These are phyloP conservation scores for Drosophila varians DNA, from an alignment of 1,140 invertebrate species.

Conservation along the genomic window DNA sequence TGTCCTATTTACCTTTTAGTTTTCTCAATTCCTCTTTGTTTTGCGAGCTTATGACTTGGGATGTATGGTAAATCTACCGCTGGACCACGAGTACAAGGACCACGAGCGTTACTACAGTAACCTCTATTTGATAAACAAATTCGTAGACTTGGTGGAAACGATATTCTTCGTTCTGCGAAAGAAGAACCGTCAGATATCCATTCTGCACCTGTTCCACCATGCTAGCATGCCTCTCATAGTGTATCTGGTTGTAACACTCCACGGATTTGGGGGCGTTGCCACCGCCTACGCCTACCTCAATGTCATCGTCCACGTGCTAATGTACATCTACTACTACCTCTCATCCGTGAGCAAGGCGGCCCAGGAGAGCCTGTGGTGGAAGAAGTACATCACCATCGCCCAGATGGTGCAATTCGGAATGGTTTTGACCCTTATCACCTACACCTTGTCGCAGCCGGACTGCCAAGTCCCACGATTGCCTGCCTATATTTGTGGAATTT, in stretches of 20 bases:
- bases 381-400: background rate
- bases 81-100: slow-evolving; percentile 26
- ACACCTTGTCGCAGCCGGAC: slow-evolving; percentile 3
- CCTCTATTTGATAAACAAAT: slow-evolving; percentile 46
- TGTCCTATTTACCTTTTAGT: background rate
- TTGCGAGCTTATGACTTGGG: slow-evolving; percentile 6
- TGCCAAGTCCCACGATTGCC: background rate
- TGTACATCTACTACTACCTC: background rate
- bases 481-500: background rate
- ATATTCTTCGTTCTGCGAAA: slow-evolving; percentile 41
- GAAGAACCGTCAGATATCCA: slow-evolving; percentile 44
- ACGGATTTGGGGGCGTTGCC: slow-evolving; percentile 18
- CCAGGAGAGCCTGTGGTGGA: background rate
- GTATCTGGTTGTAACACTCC: background rate
- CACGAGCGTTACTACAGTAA: slow-evolving; percentile 21
- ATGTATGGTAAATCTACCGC: slow-evolving; percentile 25
- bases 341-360: background rate
- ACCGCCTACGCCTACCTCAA: slow-evolving; percentile 11
- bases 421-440: slow-evolving; percentile 1
- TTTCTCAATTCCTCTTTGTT: slow-evolving; percentile 8
- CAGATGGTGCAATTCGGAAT: slow-evolving; percentile 26
- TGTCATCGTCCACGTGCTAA: slow-evolving; percentile 7
- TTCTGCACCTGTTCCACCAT: slow-evolving; percentile 85
- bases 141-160: slow-evolving; percentile 32
- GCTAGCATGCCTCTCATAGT: slow-evolving; percentile 73